Base-by-base conservation (phyloP, 1,140 invertebrate genomes). In the Parapsyche elsis region DNA sequence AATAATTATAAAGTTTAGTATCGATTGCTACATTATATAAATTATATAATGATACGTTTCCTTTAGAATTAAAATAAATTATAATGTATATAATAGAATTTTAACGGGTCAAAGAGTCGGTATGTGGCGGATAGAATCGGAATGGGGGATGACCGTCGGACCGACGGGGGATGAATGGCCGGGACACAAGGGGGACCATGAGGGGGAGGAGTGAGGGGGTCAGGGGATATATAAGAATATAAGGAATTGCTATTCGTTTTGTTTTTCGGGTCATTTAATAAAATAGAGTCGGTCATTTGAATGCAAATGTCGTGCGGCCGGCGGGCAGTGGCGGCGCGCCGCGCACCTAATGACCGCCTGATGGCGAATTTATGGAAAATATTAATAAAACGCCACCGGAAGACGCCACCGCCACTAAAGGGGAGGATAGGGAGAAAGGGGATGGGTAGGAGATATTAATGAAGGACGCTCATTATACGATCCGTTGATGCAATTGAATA, bases 201-300 rank as follows among this genome's bases (percentile, higher is more conserved):
- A 44, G 4, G 9, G n/a, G 24, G 5, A 70, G 61, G 10, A 24
- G 26, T 16, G 57, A 16, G 16, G 59, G 53, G 57, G 44, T 75
- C 12, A 23, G 49, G 5, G 24, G 21, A 24, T 67, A 53, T 71
- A 78, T 71, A 71, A 78, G 77, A 78, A 78, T 78, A 78, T 78
- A 78, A 78, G 77, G 78, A 80, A 73, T 80, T 71, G 78, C 78
- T 64, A 80, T 80, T 80, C 78, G 78, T 80, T 80, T 80, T 80
- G 71, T 80, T 80, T 78, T 80, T 80, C 78, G 78, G 78, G 70
- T 80, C 78, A 80, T 80, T 80, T 80, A 80, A 74, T 80, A 80
- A 74, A 80, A 80, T 74, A 75, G 78, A 80, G 64, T 38, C 77
- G 71, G 78, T 75, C 78, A 74, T 80, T 80, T 80, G 78, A 71